Evolutionary conservation across 1,140 invertebrate genomes (phyloP), one percentile per base, ranked within the genome.

Genomic region (Psilanteris sp.): DNA sequence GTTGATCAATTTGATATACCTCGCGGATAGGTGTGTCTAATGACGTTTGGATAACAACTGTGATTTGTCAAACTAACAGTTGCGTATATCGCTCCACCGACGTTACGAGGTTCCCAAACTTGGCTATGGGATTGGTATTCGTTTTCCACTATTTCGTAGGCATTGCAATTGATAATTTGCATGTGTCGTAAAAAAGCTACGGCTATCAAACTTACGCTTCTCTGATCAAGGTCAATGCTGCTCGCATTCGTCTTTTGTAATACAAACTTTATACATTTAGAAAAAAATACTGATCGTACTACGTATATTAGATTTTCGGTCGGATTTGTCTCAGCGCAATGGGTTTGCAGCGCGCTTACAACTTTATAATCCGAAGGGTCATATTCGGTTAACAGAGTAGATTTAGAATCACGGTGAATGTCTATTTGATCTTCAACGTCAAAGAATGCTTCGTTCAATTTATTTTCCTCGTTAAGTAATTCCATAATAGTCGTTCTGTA

Each of bases 21-120:
- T 44, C 50, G 41, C 10, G 85, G 81, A 81, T 86, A 87, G 29
- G 89, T 90, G 77, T 91, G 90, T 24, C 91, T 84, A 5, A 90
- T 84, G 2, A 91, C 84, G 48, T 90, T 90, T 7, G 91, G 90
- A 79, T 90, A 90, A 79, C 91, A 92, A 11, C 84, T 83, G 70
- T 93, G 92, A 85, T 93, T 93, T 6, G 90, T 88, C 20, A 92
- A 87, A 78, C 91, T 92, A n/a, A 92, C 87, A 0, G 90, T 89
- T 1, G 90, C 82, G 59, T 92, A 93, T 39, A 92, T 89, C 5
- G 89, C 92, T 2, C 91, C 91, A 4, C 91, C 92, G 14, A 92
- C 72, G 68, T 89, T 89, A 8, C 85, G 76, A 8, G 86, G 84
- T 43, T 85, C 82, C 73, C 85, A 82, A 11, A 83, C 73, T 34